phyloP scores from a whole-genome alignment of 2,113 vertebrate species.

The Apus apus region DNA sequence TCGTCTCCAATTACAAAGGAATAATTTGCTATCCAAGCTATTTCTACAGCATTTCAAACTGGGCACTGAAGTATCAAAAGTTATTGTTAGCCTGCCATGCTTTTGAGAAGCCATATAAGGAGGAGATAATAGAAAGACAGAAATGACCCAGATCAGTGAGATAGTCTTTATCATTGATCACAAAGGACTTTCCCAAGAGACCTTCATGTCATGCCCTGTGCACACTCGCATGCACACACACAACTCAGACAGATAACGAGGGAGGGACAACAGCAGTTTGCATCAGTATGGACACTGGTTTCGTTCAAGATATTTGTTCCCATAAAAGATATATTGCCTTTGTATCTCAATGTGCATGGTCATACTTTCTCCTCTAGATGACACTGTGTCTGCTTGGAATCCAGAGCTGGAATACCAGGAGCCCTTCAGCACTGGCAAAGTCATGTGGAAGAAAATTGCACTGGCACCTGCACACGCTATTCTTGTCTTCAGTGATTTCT shows the following conservation, averaged over 20 bases:
- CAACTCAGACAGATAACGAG: neutral
- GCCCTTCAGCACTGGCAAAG: slow-evolving; percentile 31
- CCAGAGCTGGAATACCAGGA: neutral
- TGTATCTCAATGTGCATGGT: neutral
- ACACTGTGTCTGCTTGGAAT: slow-evolving; percentile 63
- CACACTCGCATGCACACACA: neutral
- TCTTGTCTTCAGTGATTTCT: slow-evolving; percentile 10
- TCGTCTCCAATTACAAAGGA: slow-evolving; percentile 57
- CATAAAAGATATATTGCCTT: neutral
- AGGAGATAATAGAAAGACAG: slow-evolving; percentile 35
- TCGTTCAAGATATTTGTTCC: neutral
- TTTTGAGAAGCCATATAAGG: slow-evolving; percentile 31
- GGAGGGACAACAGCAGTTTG: neutral
- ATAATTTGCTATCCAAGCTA: slow-evolving; percentile 48
- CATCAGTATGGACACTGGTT: neutral
- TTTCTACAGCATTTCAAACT: slow-evolving; percentile 58
- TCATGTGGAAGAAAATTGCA: slow-evolving; percentile 36
- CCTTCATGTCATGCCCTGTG: neutral
- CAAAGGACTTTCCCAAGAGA: slow-evolving; percentile 56
- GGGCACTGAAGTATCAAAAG: slow-evolving; percentile 39
- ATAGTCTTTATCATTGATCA: slow-evolving; percentile 18
- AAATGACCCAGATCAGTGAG: slow-evolving; percentile 37
- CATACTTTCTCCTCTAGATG: slow-evolving; percentile 60
- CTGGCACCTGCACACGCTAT: slow-evolving; percentile 13
- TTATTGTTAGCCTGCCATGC: slow-evolving; percentile 10